Percentiles rank a stretch among this genome's conserved stretches.
phyloP scores from a whole-genome alignment of 2,113 vertebrate genomes.

The Embiotoca jacksoni region DNA sequence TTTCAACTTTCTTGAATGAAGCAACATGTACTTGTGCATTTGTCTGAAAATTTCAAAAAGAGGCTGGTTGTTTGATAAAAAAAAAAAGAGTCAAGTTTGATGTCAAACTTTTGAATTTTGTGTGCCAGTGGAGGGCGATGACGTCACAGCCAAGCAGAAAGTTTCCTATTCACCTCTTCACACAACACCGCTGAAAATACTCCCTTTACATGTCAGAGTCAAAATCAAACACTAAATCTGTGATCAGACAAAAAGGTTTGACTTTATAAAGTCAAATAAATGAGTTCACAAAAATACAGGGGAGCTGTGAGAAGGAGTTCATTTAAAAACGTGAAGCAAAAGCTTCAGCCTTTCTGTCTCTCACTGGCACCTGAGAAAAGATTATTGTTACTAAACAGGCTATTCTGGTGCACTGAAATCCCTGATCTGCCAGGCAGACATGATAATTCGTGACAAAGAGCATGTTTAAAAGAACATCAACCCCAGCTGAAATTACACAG shows the following conservation, averaged over 20 bases:
- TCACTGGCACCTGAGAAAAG: neutral
- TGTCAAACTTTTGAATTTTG: no score
- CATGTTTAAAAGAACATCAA: slow-evolving; percentile 1
- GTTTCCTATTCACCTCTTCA: neutral
- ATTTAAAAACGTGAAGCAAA: neutral
- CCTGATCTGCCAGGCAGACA: neutral
- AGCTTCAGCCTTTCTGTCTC: slow-evolving; percentile 3
- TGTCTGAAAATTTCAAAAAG: no score
- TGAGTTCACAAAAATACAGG: neutral
- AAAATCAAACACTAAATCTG: neutral
- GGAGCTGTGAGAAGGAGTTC: neutral
- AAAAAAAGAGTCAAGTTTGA: no score
- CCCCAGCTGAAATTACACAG: neutral
- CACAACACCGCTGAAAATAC: neutral
- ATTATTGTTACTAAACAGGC: slow-evolving; percentile 5
- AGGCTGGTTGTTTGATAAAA: no score
- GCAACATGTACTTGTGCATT: no score
- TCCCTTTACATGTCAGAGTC: neutral
- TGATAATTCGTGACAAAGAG: neutral
- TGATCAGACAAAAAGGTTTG: neutral
- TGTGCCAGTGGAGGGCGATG: no score
- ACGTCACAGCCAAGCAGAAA: neutral
- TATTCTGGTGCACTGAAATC: neutral
- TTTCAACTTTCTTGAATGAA: no score
- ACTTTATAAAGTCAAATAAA: neutral